These are phyloP conservation scores for Patella caerulea DNA, from an alignment of 2,888 invertebrate species.

Conservation along the genomic window DNA sequence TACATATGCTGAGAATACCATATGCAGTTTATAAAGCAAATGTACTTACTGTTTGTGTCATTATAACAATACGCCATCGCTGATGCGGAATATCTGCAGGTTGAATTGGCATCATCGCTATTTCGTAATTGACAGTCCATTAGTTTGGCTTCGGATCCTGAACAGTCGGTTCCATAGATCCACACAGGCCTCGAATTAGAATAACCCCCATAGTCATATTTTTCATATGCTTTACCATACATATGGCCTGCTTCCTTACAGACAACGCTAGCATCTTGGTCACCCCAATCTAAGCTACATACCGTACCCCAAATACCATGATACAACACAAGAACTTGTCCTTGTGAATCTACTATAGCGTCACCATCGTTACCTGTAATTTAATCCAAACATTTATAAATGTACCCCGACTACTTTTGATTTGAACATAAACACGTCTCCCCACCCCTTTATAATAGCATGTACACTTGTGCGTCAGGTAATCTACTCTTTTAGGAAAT, in stretches of 20 bases:
- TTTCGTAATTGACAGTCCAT: neutral
- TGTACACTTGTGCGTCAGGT: too few relatives aligned
- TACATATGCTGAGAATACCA: too few relatives aligned
- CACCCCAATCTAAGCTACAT: neutral
- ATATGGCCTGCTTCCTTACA: neutral
- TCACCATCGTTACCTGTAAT: neutral
- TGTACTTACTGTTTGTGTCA: neutral
- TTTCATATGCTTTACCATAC: neutral
- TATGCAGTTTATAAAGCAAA: too few relatives aligned
- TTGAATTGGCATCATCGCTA: neutral
- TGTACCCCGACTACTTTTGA: too few relatives aligned
- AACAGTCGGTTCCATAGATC: neutral
- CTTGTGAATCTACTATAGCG: neutral
- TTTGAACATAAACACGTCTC: too few relatives aligned
- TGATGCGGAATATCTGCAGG: too few relatives aligned
- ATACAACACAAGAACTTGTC: neutral
- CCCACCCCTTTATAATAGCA: too few relatives aligned
- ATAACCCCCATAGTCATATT: neutral
- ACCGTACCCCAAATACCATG: neutral
- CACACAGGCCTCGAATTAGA: neutral
- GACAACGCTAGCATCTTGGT: neutral
- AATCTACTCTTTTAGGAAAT: too few relatives aligned
- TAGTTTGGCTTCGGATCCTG: neutral
- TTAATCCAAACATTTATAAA: too few relatives aligned
- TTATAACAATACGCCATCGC: neutral